Evolutionary conservation across 2,888 invertebrate species (phyloP), one percentile per base, ranked within the genome.

Genomic region (Acronicta psi): DNA sequence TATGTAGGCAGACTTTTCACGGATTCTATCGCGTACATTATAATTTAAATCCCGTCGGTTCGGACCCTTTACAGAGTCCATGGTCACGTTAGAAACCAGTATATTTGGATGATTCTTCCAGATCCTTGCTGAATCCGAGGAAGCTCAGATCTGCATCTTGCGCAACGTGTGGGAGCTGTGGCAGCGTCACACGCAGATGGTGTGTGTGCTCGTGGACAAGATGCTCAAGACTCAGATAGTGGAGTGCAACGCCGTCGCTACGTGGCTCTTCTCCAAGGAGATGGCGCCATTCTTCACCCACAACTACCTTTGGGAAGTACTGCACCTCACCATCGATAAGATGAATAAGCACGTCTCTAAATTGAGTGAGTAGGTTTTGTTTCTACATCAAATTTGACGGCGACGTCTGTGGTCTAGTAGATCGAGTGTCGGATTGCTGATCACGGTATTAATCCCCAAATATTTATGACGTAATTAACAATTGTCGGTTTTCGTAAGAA

Each of bases 211-310:
- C 5, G 97, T 99, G 4, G 99, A 99, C 92, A 99, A 99, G 93
- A 96, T 99, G 95, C 95, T 99, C 38, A 99, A 99, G 94, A 99
- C 99, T 20, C 98, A 99, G 90, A 97, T 99, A 52, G 97, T 99
- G 50, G 99, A 99, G 87, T 99, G 99, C 87, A 98, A 98, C 54
- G 98, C 99, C 0, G 99, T 99, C 13, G 99, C 99, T 44, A 99
- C 98, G 75, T 99, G 99, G 99, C 97, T 99, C 67, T 99, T 99
- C 93, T 98, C 98, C 6, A 97, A 98, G 89, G 88, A 88, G 87
- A 99, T 99, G 98, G 95, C 96, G 16, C 94, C 95, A 0, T 98
- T 97, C 90, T 99, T 99, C 89, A 99, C 99, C 0, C 98, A 98
- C 90, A 96, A 97, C 82, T 99, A 98, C 88, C 95, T 99, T 17